Conservation (phyloP, 2,113 vertebrate species). For the Crypturellus undulatus region DNA sequence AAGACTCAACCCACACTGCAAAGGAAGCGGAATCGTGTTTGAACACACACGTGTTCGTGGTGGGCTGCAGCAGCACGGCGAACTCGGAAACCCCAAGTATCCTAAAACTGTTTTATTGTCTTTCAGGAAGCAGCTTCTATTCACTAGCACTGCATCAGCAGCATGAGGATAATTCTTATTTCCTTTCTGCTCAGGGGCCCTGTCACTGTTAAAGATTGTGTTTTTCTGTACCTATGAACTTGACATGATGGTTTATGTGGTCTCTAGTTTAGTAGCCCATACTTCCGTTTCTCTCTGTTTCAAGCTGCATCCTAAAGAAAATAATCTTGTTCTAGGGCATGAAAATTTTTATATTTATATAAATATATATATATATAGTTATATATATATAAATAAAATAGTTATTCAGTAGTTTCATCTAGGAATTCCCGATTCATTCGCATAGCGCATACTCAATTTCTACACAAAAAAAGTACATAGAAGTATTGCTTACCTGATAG, state of each 20-base stretch:
- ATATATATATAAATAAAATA: too few species aligned
- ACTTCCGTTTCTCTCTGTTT: neutral
- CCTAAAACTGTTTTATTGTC: neutral
- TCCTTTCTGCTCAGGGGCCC: neutral
- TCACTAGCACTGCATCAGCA: neutral
- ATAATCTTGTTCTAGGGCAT: neutral
- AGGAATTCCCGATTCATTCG: neutral
- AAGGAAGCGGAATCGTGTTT: accelerated
- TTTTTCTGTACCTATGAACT: neutral
- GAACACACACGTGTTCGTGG: neutral
- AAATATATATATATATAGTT: too few species aligned
- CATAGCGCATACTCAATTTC: neutral
- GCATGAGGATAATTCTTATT: neutral
- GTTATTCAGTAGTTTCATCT: neutral
- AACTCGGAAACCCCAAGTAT: neutral
- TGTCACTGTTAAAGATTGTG: neutral
- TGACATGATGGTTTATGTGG: neutral
- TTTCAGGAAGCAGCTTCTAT: neutral
- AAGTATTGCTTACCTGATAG: constrained; percentile 85
- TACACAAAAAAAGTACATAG: neutral
- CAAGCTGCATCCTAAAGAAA: neutral
- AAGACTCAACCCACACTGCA: neutral
- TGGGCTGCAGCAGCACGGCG: neutral
- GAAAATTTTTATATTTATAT: neutral
- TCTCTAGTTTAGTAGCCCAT: neutral